Evolutionary conservation across 2,113 vertebrate genomes (phyloP).

Genomic region (Mobula birostris): DNA sequence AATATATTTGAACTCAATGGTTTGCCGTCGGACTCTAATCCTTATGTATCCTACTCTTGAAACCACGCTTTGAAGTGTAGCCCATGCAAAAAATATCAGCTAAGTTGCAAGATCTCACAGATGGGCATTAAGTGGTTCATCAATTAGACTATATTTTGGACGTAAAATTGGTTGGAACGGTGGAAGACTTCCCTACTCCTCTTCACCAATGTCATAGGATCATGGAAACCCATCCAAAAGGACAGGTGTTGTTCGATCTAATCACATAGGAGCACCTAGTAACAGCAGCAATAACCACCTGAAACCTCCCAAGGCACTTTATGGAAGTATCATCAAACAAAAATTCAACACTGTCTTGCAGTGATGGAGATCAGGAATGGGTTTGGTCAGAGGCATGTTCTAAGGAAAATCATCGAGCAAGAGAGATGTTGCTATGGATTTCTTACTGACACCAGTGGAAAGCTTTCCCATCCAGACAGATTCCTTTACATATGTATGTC

Average conservation of each 20-base stretch:
- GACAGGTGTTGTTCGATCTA: background rate
- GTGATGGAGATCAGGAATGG: no score
- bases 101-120: background rate
- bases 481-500: no score
- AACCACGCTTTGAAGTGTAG: no score
- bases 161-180: background rate
- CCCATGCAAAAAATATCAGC: background rate
- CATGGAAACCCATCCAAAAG: background rate
- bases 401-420: no score
- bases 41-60: constrained; percentile 73
- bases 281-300: background rate
- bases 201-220: background rate
- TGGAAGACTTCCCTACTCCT: background rate
- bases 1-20: constrained; percentile 89
- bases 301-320: background rate
- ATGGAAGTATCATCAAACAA: no score
- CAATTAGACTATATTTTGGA: background rate
- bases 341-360: no score
- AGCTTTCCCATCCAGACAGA: no score
- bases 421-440: no score
- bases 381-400: no score
- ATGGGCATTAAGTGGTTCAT: background rate
- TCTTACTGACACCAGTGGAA: no score
- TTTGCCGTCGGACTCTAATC: constrained; percentile 77
- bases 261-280: background rate